Conservation (phyloP, 1,140 invertebrate genomes). For the Lepidurus packardi region DNA sequence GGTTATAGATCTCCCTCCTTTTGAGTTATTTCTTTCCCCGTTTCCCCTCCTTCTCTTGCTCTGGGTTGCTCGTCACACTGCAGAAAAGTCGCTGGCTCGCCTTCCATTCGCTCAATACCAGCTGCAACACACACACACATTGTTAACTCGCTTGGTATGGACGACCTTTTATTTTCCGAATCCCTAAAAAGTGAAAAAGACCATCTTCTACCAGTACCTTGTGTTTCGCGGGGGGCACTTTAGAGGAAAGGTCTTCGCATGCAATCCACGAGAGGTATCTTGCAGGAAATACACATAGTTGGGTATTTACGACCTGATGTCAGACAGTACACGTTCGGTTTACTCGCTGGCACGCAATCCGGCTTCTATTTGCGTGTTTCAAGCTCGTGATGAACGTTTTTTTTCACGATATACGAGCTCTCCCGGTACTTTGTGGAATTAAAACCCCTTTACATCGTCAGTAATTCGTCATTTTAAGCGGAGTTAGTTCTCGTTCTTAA, state of each 20-base stretch:
- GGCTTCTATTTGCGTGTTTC: background rate
- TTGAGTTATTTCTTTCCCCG: slow-evolving; percentile 18
- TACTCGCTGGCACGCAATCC: background rate
- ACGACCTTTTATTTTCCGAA: slow-evolving; percentile 10
- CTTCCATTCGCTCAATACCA: slow-evolving; percentile 27
- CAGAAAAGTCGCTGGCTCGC: slow-evolving; percentile 21
- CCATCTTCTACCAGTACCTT: background rate
- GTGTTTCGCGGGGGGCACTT: background rate
- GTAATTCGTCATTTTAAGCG: slow-evolving; percentile 8
- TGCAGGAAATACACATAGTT: background rate
- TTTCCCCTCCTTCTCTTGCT: background rate
- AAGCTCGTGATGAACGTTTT: slow-evolving; percentile 2
- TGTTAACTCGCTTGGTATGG: background rate
- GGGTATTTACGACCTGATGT: slow-evolving; percentile 18
- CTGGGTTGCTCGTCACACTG: background rate
- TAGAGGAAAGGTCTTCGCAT: background rate
- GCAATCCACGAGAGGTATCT: background rate
- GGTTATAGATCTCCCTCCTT: slow-evolving; percentile 32
- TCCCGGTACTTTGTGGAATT: slow-evolving; percentile 6
- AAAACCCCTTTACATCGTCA: background rate
- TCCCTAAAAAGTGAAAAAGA: background rate
- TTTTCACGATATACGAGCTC: background rate
- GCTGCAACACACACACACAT: slow-evolving; percentile 26
- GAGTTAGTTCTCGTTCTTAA: background rate
- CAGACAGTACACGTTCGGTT: background rate